phyloP scores from a whole-genome alignment of 2,888 invertebrate species.

The Erebia aethiops region DNA sequence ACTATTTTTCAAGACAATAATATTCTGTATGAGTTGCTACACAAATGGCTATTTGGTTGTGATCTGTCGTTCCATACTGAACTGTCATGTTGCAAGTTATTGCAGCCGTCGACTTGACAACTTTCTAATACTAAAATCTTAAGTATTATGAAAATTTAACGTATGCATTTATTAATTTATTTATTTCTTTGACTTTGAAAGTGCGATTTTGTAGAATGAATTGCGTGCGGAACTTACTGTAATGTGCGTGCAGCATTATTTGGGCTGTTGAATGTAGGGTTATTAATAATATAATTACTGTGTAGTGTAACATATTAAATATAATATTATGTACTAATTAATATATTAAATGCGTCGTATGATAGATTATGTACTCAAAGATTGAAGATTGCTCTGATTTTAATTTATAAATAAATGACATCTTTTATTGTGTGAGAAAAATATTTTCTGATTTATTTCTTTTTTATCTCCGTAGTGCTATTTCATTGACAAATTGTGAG shows the following conservation, averaged over 20 bases:
- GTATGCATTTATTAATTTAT: background rate
- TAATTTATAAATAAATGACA: background rate
- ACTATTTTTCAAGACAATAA: no score
- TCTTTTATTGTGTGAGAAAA: background rate
- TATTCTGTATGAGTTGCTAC: no score
- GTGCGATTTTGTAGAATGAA: background rate
- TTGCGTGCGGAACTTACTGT: background rate
- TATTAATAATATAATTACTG: background rate
- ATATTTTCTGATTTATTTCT: background rate
- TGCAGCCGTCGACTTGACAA: no score
- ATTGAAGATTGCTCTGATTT: background rate
- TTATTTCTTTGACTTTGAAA: background rate
- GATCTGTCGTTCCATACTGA: no score
- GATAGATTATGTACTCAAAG: background rate
- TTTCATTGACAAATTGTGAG: background rate
- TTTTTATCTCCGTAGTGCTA: background rate
- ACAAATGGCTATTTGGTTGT: no score
- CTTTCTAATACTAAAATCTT: no score
- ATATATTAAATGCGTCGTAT: background rate
- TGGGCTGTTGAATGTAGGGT: slow-evolving; percentile 8
- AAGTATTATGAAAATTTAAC: no score
- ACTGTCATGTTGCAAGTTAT: no score
- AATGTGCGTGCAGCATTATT: background rate
- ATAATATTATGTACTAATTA: background rate
- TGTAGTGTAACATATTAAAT: slow-evolving; percentile 5